Conservation (phyloP, 2,113 vertebrate genomes). For the Larimichthys crocea region DNA sequence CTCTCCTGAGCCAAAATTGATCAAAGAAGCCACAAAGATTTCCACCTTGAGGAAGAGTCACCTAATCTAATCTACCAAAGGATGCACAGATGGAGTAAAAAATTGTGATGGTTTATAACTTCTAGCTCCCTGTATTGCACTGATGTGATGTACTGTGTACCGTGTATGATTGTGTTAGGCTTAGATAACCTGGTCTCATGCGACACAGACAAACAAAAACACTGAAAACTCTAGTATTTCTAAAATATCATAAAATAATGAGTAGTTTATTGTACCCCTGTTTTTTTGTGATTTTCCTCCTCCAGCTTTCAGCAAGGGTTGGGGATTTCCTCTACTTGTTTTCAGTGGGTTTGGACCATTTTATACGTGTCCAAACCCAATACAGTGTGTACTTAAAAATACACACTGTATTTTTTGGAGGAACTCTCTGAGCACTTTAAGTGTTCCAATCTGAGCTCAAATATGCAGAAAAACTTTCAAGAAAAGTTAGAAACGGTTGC, state of each 20-base stretch:
- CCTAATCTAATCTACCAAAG: constrained; percentile 21
- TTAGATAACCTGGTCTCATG: neutral
- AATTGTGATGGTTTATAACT: constrained; percentile 16
- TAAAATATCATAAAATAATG: neutral
- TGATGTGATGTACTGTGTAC: neutral
- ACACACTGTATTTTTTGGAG: neutral
- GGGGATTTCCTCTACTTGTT: neutral
- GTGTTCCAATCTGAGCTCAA: neutral
- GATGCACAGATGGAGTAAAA: constrained; percentile 15
- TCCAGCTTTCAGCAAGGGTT: neutral
- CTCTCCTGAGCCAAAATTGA: constrained; percentile 13
- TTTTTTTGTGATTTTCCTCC: neutral
- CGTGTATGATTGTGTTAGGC: neutral
- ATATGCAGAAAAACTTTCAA: neutral
- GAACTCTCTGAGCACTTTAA: neutral
- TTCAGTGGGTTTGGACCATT: neutral
- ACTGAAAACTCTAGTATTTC: neutral
- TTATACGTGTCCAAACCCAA: neutral
- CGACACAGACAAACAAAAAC: neutral
- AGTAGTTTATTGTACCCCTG: neutral
- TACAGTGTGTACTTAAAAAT: neutral
- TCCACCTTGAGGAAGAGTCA: neutral
- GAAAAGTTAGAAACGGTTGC: neutral
- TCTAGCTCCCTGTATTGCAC: neutral
- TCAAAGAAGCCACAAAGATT: constrained; percentile 11